Conservation (phyloP, 2,113 vertebrate species). For the Paracanthobrama guichenoti region DNA sequence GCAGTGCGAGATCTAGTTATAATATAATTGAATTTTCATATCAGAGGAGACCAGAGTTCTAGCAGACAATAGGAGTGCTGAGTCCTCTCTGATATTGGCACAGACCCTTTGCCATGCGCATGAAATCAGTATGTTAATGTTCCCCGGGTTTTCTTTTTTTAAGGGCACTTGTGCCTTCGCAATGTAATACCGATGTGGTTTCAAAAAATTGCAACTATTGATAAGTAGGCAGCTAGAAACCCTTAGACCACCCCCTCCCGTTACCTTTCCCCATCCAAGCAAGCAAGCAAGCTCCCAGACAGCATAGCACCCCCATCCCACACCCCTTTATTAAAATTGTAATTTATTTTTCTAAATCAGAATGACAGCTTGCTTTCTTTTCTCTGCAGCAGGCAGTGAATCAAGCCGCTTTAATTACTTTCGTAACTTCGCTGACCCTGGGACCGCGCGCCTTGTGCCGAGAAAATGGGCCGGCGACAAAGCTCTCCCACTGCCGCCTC, state of each 20-base stretch:
- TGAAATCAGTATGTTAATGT: slow-evolving; percentile 99
- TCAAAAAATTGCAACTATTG: slow-evolving; percentile 92
- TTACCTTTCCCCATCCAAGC: slow-evolving; percentile 56
- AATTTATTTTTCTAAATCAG: slow-evolving; percentile 98
- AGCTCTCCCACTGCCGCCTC: slow-evolving; percentile 68
- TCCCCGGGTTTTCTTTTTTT: slow-evolving; percentile 92
- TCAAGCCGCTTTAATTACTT: slow-evolving; percentile 95
- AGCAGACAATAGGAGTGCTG: slow-evolving; percentile 99
- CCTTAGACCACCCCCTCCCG: slow-evolving; percentile 46
- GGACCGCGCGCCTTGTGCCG: slow-evolving; percentile 67
- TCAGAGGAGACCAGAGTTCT: slow-evolving; percentile 99
- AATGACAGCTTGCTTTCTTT: slow-evolving; percentile 98
- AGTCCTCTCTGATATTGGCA: slow-evolving; percentile 99
- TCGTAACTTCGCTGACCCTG: slow-evolving; percentile 89
- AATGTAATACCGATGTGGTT: slow-evolving; percentile 94
- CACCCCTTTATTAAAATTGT: slow-evolving; percentile 90
- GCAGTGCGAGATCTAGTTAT: slow-evolving; percentile 97
- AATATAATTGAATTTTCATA: slow-evolving; percentile 99
- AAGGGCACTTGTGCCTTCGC: slow-evolving; percentile 98
- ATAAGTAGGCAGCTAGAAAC: slow-evolving; percentile 89
- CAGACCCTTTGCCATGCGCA: slow-evolving; percentile 99
- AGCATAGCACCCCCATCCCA: slow-evolving; percentile 69
- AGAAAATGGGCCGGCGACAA: slow-evolving; percentile 78
- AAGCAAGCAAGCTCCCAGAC: slow-evolving; percentile 68
- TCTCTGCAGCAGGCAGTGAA: slow-evolving; percentile 85